Base-by-base conservation (phyloP, 2,797 vertebrate species). In the Halcyon leucocephala region DNA sequence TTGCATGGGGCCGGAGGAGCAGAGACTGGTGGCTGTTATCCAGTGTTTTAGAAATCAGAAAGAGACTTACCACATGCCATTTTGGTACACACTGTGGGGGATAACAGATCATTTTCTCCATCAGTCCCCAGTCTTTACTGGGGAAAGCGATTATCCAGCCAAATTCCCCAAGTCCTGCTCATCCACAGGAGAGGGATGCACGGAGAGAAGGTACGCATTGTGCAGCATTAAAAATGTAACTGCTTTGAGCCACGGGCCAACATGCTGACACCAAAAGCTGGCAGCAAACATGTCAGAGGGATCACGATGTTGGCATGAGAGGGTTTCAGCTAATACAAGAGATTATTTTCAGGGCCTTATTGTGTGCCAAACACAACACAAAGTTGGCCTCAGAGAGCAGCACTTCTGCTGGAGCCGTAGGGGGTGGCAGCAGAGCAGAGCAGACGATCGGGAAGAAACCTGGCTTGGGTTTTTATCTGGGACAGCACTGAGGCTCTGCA, bases 231-330 rank as follows among this genome's bases (percentile, higher is more conserved):
- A 62, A 94, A 95, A 77, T 58, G 91, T 39, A 65, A 71, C 90
- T 9, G 91, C 90, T 94, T 57, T 78, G 93, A 95, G 94, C 49
- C 86, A 2, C 31, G 5, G 74, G 95, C 96, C 96, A 96, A 11
- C 78, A 18, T 31, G 0, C 94, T 90, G 95, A 95, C 96, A 96
- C 95, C 58, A 1, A 92, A 22, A 93, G 72, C 89, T 97, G 97
- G 95, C 95, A 94, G 94, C 92, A 82, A 96, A 90, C 52, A 95
- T 91, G 90, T 71, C 95, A 91, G 90, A 93, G 88, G 90, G 84
- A 97, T 97, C 95, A 97, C 93, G 49, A 90, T 94, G 94, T 12
- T 96, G 96, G 96, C 95, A 95, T 87, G 70, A 73, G 93, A 88
- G 84, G 69, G 83, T 77, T 95, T 94, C 95, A 95, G 91, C 95